These are phyloP conservation scores for Cistogaster globosa DNA, from an alignment of 2,888 invertebrate genomes.

Conservation along the genomic window DNA sequence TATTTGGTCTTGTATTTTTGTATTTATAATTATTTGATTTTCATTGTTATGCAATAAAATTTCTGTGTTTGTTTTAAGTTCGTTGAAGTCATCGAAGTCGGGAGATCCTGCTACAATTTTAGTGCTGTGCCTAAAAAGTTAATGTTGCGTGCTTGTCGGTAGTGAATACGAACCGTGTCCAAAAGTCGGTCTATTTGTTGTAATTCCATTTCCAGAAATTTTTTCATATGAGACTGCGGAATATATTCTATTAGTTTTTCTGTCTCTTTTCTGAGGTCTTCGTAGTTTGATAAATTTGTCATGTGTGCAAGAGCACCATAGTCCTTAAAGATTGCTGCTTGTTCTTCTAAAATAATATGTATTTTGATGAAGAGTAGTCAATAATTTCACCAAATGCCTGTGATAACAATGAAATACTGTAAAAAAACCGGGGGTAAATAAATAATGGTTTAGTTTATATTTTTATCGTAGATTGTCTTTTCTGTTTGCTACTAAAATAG, in stretches of 20 bases:
- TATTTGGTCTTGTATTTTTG: conserved; percentile 13
- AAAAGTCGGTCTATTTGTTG: too few relatives aligned
- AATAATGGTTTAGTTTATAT: neutral
- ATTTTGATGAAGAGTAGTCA: conserved; percentile 34
- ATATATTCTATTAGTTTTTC: neutral
- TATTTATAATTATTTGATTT: neutral
- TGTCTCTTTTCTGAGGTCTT: neutral
- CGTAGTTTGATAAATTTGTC: conserved; percentile 20
- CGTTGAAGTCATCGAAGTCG: conserved; percentile 6
- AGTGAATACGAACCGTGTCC: conserved; percentile 1
- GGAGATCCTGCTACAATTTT: conserved; percentile 20
- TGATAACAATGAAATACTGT: conserved; percentile 3
- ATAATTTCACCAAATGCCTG: conserved; percentile 14
- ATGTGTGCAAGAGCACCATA: conserved; percentile 13
- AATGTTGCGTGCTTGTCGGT: conserved; percentile 8
- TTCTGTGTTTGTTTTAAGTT: conserved; percentile 13
- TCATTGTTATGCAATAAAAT: conserved; percentile 5
- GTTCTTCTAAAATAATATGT: conserved; percentile 23
- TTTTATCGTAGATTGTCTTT: neutral
- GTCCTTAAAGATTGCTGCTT: conserved; percentile 29
- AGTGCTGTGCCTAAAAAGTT: conserved; percentile 18
- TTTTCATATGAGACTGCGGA: neutral
- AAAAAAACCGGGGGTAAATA: conserved; percentile 4
- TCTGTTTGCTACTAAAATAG: neutral
- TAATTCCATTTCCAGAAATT: neutral